Evolutionary conservation across 2,113 vertebrate genomes (phyloP), one percentile per base, ranked within the genome.

Genomic region (Podilymbus podiceps): DNA sequence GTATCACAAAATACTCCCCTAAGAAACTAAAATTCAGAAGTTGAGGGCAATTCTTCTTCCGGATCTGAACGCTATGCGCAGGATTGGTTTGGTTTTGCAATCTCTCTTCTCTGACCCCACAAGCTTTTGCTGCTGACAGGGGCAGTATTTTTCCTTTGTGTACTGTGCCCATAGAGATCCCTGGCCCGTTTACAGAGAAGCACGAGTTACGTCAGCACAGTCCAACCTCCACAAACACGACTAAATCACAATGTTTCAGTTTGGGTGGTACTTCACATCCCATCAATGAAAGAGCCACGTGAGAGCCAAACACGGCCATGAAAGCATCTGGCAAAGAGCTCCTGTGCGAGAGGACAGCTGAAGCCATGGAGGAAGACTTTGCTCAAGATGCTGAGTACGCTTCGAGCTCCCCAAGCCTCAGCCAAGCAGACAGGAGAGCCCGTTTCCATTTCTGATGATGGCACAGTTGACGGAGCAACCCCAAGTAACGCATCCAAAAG

Each of bases 251-350:
- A 18, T 5, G 3, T 23, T 42, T 31, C 14, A 8, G 38, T 5
- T 23, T 0, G 0, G 11, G n/a, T 4, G 52, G 18, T 4, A 14
- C 33, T 35, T 69, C 24, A 22, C 73, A 74, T 6, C 42, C 9
- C 38, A 4, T 2, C 44, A 31, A 8, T 0, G 11, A 11, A 55
- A 52, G 58, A 47, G 31, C 28, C 33, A 7, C 0, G 0, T 9
- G 8, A 38, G 75, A 78, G 69, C 27, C 42, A 28, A 40, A 40
- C 0, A 18, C 2, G 35, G 40, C 5, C 40, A 22, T 15, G 31
- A 64, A 82, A 64, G 71, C 60, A 56, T 6, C 31, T 59, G 72
- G 55, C 52, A 17, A 42, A 59, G 31, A 75, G 79, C 59, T 85
- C 89, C 58, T 1, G 8, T 12, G 1, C 17, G 3, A 28, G 33